Evolutionary conservation across 23 tunicate genomes (phyloP).

Genomic region (Diplosoma virens): DNA sequence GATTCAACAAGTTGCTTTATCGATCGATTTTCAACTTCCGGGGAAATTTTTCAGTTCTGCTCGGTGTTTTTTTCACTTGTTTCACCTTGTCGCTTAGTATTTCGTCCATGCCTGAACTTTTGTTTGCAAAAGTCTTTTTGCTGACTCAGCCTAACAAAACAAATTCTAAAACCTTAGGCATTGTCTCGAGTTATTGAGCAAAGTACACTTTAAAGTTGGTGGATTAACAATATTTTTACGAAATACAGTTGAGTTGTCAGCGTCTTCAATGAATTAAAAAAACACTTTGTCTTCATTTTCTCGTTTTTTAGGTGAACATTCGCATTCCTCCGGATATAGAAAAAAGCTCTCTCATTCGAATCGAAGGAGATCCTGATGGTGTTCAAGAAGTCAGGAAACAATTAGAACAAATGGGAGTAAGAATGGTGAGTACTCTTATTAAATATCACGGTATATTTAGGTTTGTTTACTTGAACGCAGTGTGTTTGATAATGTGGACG

Average conservation of each 20-base stretch:
- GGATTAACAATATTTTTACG: too few species aligned
- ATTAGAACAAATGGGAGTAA: constrained; percentile 51
- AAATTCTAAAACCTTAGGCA: too few species aligned
- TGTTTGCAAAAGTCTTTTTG: too few species aligned
- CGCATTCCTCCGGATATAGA: constrained; percentile 86
- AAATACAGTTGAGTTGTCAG: background rate
- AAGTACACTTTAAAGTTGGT: too few species aligned
- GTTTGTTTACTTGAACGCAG: background rate
- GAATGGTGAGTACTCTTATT: constrained; percentile 63
- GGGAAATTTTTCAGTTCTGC: too few species aligned
- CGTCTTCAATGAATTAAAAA: background rate
- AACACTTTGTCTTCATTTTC: background rate
- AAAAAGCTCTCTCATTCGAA: constrained; percentile 67
- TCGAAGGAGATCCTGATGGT: constrained; percentile 95
- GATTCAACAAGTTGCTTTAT: too few species aligned
- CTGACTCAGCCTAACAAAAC: too few species aligned
- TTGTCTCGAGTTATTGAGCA: too few species aligned
- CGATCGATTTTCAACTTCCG: too few species aligned
- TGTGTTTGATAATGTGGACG: background rate
- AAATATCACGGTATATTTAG: background rate
- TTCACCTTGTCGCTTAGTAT: too few species aligned
- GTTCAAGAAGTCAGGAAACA: constrained; percentile 73
- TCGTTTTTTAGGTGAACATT: constrained; percentile 64
- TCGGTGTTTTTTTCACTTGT: too few species aligned
- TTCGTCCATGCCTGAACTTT: too few species aligned